Conservation (phyloP, 2,113 vertebrate species). For the Campylomormyrus tamandua region DNA sequence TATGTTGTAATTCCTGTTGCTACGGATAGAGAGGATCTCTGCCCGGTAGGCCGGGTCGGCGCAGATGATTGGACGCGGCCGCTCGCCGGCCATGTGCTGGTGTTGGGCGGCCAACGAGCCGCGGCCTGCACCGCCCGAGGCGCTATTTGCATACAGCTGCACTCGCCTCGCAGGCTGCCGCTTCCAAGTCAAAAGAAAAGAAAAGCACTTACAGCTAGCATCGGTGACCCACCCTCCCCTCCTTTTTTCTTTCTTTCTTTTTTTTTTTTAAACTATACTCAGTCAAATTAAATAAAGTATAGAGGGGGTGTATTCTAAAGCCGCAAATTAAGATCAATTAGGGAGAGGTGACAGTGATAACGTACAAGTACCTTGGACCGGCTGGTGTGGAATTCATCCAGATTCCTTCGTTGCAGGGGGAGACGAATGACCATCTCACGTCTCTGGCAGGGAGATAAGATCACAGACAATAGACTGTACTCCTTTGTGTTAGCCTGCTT, state of each 20-base stretch:
- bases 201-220: slow-evolving; percentile 28
- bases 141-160: slow-evolving; percentile 47
- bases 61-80: slow-evolving; percentile 31
- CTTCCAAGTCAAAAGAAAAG: slow-evolving; percentile 28
- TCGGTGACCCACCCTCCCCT: slow-evolving; percentile 27
- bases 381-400: slow-evolving; percentile 32
- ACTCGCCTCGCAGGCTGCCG: slow-evolving; percentile 32
- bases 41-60: slow-evolving; percentile 17
- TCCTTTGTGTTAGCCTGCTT: not conserved
- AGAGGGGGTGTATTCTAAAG: slow-evolving; percentile 33
- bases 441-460: not conserved
- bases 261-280: slow-evolving; percentile 19
- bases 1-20: slow-evolving; percentile 33
- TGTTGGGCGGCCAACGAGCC: not conserved
- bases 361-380: slow-evolving; percentile 25
- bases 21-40: slow-evolving; percentile 23
- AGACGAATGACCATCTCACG: not conserved
- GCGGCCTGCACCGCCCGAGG: slow-evolving; percentile 28
- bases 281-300: slow-evolving; percentile 29
- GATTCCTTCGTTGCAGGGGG: slow-evolving; percentile 27
- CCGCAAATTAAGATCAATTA: slow-evolving; percentile 45
- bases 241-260: not conserved
- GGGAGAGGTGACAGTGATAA: slow-evolving; percentile 33
- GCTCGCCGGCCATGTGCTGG: slow-evolving; percentile 36
- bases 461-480: slow-evolving; percentile 9